Conservation (phyloP, 2,797 vertebrate species). For the Centropyge bicolor region DNA sequence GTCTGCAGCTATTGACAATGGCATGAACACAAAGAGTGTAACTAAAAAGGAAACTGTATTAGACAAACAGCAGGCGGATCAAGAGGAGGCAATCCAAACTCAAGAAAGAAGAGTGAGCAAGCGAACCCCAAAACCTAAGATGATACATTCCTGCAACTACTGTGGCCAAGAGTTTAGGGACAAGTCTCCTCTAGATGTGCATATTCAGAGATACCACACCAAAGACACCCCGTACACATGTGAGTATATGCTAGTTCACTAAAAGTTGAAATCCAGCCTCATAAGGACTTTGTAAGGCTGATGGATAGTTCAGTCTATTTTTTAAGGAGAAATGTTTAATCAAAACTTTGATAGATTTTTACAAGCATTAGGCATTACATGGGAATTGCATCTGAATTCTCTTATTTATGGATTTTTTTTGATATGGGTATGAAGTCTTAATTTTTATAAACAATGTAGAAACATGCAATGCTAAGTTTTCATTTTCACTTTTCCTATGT, state of each 20-base stretch:
- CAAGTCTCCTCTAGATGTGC: constrained; percentile 81
- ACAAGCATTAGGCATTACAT: not conserved
- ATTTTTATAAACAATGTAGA: not conserved
- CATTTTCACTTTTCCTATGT: not conserved
- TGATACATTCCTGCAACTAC: constrained; percentile 80
- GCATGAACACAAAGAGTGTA: constrained; percentile 76
- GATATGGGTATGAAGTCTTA: not conserved
- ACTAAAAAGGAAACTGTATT: constrained; percentile 76
- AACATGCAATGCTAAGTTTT: not conserved
- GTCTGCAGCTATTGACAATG: constrained; percentile 73
- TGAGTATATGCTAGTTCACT: constrained; percentile 76
- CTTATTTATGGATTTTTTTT: not conserved
- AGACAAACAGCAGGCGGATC: constrained; percentile 80
- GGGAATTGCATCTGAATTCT: not conserved
- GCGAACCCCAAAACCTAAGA: constrained; percentile 78
- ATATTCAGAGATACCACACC: constrained; percentile 81
- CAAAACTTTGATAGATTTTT: not conserved
- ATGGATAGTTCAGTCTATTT: not conserved
- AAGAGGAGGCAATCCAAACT: constrained; percentile 72
- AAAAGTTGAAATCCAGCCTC: constrained; percentile 36
- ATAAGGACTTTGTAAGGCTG: not conserved
- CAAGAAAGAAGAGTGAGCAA: constrained; percentile 80
- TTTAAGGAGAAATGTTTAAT: not conserved
- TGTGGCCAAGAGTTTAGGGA: constrained; percentile 85
- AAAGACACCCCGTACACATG: constrained; percentile 85